phyloP scores from a whole-genome alignment of 2,113 vertebrate genomes.

The Mesitornis unicolor region DNA sequence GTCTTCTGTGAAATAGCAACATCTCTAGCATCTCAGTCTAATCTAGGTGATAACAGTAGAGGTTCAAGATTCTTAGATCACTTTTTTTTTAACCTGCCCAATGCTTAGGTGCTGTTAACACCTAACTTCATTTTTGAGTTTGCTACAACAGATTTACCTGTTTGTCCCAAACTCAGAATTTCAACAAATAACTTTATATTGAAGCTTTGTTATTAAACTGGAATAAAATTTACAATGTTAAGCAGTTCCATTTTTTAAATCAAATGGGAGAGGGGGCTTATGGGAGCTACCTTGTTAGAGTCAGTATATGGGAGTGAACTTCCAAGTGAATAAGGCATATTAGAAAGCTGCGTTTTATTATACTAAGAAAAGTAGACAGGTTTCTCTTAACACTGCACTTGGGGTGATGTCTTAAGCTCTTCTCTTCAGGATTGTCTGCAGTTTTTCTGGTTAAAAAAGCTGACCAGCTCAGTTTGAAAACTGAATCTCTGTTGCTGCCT shows the following conservation, averaged over 20 bases:
- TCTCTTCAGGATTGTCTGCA: not conserved
- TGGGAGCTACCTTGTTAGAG: rapidly evolving
- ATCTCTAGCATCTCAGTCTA: not conserved
- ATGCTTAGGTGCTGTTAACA: not conserved
- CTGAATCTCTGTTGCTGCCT: not conserved
- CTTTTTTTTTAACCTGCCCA: not conserved
- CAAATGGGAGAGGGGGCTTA: not conserved
- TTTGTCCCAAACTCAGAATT: not conserved
- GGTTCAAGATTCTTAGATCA: not conserved
- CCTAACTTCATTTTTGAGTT: not conserved
- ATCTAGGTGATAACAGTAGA: not conserved
- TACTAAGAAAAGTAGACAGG: not conserved
- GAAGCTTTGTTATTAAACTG: not conserved
- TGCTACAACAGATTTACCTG: not conserved
- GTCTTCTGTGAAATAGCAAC: not conserved
- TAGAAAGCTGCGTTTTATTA: not conserved
- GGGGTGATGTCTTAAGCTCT: not conserved
- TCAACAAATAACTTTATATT: not conserved
- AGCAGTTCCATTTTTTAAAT: not conserved
- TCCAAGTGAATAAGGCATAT: not conserved
- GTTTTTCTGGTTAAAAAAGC: not conserved
- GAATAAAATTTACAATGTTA: not conserved
- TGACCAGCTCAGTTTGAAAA: not conserved
- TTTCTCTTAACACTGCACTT: not conserved
- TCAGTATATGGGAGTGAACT: not conserved